Conservation (phyloP, 2,888 invertebrate genomes). For the Apamea epomidion region DNA sequence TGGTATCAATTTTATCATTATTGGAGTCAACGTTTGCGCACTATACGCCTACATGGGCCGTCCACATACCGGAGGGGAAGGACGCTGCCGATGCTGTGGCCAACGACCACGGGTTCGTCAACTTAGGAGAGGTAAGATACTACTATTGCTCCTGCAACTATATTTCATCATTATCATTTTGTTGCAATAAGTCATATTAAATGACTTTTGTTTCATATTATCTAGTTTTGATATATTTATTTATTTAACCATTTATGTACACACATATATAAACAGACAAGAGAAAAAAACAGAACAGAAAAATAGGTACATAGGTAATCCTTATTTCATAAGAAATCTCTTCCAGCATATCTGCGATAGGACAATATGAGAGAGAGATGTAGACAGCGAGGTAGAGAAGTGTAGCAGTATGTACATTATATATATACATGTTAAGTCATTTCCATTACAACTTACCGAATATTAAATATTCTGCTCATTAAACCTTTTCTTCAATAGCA, state of each 20-base stretch:
- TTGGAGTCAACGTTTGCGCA: constrained; percentile 83
- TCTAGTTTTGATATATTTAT: not conserved
- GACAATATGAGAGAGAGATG: no score
- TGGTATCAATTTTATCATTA: constrained; percentile 78
- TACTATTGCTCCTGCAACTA: not conserved
- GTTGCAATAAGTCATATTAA: not conserved
- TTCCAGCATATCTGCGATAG: no score
- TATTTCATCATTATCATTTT: not conserved
- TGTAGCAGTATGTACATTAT: no score
- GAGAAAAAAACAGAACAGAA: no score
- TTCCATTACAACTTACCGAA: not conserved
- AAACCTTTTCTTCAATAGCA: not conserved
- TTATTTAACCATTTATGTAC: no score
- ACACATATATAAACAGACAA: no score
- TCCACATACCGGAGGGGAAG: constrained; percentile 93
- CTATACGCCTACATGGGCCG: constrained; percentile 96
- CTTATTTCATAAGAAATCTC: no score
- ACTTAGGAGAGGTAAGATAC: constrained; percentile 95
- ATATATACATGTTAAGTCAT: not conserved
- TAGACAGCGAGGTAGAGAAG: no score
- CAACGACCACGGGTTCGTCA: constrained; percentile 95
- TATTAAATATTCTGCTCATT: not conserved
- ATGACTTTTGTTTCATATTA: not conserved
- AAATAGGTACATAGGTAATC: no score
- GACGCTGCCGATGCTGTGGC: constrained; percentile 94